Base-by-base conservation (phyloP, 2,797 vertebrate species). In the Rhinichthys osculus region DNA sequence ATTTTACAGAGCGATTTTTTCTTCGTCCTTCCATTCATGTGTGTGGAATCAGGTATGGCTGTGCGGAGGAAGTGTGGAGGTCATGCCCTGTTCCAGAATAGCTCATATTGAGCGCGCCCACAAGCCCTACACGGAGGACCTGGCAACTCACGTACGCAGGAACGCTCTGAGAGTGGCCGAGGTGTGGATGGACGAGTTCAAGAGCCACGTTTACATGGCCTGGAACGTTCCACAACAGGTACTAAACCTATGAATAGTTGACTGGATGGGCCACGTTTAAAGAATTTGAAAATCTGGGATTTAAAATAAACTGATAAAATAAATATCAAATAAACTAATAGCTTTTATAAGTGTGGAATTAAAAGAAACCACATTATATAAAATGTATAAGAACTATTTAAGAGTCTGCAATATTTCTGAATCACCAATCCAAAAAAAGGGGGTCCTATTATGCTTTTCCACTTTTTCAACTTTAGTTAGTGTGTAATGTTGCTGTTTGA, bases 131-230 rank as follows among this genome's bases (percentile, higher is more conserved):
- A 98, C 98, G 0, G 95, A 97, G 82, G 97, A 99, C 89, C 95
- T 99, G 86, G 96, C 98, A 0, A 95, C 94, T 3, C 96, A 98
- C 0, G 96, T 99, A 57, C 96, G 98, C 0, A 95, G 98, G 8
- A 99, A 99, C 0, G 98, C 98, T 0, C 95, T 99, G 40, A 92
- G 98, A 81, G 97, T 96, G 88, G 98, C 98, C 0, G 98, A 99
- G 88, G 98, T 99, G 70, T 99, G 98, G 98, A 99, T 99, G 98
- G 98, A 99, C 27, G 96, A 98, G 87, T 97, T 97, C 88, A 98
- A 96, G 92, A 97, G 95, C 87, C 98, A 99, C 0, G 98, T 99
- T 82, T 99, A 99, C 88, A 99, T 99, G 98, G 98, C 98, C 1
- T 99, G 98, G 98, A 99, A 98, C 74, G 94, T 99, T 70, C 98